Percentiles rank a stretch among this genome's conserved stretches.
Evolutionary conservation across 1,140 invertebrate species (phyloP).

Genomic region (Zeugodacus cucurbitae): DNA sequence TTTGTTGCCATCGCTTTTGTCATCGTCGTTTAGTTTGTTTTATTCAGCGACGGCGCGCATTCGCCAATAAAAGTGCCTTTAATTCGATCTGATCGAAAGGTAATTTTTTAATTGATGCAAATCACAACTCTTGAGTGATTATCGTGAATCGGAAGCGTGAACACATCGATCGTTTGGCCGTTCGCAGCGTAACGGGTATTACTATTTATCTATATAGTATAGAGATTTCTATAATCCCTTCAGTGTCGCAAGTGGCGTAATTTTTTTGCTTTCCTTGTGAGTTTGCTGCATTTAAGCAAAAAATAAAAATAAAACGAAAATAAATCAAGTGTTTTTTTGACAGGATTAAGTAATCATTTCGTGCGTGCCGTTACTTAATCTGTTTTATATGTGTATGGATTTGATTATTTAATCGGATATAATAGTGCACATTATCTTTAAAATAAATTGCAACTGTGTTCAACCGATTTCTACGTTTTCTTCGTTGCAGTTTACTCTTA

Average conservation of each 20-base stretch:
- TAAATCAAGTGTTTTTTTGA: background rate
- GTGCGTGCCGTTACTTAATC: background rate
- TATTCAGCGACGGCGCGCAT: slow-evolving; percentile 38
- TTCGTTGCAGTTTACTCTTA: background rate
- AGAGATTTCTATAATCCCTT: background rate
- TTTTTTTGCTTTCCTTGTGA: background rate
- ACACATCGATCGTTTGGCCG: slow-evolving; percentile 42
- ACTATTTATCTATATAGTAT: background rate
- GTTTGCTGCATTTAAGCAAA: background rate
- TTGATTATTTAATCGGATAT: background rate
- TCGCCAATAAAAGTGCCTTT: slow-evolving; percentile 46
- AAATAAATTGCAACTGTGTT: background rate
- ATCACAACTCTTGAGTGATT: slow-evolving; percentile 50
- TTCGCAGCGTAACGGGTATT: slow-evolving; percentile 19
- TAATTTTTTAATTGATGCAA: slow-evolving; percentile 50
- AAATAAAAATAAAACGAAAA: background rate
- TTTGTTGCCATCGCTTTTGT: background rate
- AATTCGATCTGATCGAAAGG: slow-evolving; percentile 55
- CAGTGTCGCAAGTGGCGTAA: background rate
- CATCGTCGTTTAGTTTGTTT: background rate
- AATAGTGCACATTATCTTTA: background rate
- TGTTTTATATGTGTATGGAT: background rate
- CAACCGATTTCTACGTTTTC: background rate
- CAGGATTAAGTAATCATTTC: background rate
- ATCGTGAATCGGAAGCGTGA: slow-evolving; percentile 46